Percentiles rank a stretch among this genome's conserved stretches.
phyloP scores from a whole-genome alignment of 2,888 invertebrate species.

The Cantharis rufa region DNA sequence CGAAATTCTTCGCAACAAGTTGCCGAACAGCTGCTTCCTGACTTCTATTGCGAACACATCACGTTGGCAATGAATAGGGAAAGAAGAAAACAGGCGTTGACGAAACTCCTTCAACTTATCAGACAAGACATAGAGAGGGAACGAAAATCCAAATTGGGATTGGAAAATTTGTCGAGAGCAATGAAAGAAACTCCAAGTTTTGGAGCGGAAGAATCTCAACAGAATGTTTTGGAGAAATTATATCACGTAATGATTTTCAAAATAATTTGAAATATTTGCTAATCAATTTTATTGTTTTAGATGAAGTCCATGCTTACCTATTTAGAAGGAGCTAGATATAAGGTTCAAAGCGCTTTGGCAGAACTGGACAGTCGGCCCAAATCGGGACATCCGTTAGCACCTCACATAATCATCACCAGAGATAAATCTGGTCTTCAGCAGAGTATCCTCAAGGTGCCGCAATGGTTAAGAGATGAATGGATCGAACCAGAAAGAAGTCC shows the following conservation, averaged over 20 bases:
- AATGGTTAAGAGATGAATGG: constrained; percentile 73
- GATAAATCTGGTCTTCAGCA: constrained; percentile 90
- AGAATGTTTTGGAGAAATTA: constrained; percentile 89
- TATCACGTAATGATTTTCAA: constrained; percentile 71
- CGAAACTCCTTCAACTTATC: constrained; percentile 82
- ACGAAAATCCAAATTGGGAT: constrained; percentile 83
- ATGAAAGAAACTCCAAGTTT: constrained; percentile 84
- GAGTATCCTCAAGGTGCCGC: constrained; percentile 81
- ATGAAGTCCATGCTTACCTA: constrained; percentile 92
- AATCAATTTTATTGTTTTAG: constrained; percentile 58
- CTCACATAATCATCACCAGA: constrained; percentile 84
- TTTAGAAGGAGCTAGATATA: constrained; percentile 87
- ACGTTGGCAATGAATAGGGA: constrained; percentile 92
- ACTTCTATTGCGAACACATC: constrained; percentile 94
- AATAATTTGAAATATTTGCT: not conserved
- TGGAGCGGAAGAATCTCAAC: constrained; percentile 86
- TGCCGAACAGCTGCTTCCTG: constrained; percentile 84
- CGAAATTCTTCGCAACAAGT: constrained; percentile 65
- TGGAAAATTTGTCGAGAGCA: constrained; percentile 87
- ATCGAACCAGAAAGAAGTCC: constrained; percentile 54
- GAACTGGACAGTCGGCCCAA: constrained; percentile 81
- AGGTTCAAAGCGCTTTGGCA: constrained; percentile 80
- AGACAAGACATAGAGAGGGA: constrained; percentile 89
- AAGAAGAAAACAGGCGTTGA: constrained; percentile 82
- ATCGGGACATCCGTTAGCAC: constrained; percentile 78